Evolutionary conservation across 1,140 invertebrate species (phyloP).

Genomic region (Leguminivora glycinivorella): DNA sequence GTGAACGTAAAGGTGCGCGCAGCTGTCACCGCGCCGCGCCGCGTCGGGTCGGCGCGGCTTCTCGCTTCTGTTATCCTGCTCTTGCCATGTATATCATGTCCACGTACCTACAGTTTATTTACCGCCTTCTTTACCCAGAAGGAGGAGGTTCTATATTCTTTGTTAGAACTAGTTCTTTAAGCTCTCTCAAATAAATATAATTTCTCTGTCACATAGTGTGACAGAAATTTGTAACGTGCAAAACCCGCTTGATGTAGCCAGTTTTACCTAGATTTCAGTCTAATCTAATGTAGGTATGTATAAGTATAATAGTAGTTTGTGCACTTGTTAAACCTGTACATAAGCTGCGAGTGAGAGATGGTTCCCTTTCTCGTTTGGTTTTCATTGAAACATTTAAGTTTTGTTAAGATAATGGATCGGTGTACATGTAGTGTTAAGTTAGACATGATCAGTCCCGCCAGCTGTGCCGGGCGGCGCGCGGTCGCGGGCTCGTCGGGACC

Average conservation of each 20-base stretch:
- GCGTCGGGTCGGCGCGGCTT: background rate
- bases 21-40: background rate
- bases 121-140: no score
- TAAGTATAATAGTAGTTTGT: constrained; percentile 12
- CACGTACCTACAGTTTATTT: no score
- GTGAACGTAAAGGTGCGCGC: constrained; percentile 13
- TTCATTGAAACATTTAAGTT: background rate
- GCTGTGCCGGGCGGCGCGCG: background rate
- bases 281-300: background rate
- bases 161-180: background rate
- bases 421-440: background rate
- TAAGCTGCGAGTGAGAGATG: background rate
- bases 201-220: background rate
- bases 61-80: background rate
- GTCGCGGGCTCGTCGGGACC: background rate
- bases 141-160: no score
- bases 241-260: background rate
- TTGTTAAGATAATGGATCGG: background rate
- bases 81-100: background rate
- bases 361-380: background rate
- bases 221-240: background rate
- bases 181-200: background rate
- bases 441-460: background rate
- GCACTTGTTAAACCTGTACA: constrained; percentile 10
- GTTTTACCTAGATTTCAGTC: background rate